Percentiles rank a stretch among this genome's conserved stretches.
phyloP scores from a whole-genome alignment of 2,113 vertebrate genomes.

The Nanger granti region DNA sequence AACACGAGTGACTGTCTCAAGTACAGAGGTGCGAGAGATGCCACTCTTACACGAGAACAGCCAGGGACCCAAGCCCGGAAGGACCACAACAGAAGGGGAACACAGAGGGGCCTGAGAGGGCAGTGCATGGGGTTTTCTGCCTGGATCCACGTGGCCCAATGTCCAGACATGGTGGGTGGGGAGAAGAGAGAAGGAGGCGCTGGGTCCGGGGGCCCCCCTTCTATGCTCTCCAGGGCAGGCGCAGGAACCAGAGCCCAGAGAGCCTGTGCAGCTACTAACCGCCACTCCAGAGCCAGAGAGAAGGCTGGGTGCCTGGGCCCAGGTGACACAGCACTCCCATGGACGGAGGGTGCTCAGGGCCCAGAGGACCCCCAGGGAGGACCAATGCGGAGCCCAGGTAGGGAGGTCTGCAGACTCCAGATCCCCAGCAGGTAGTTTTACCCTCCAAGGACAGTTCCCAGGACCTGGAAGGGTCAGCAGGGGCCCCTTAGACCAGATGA shows the following conservation, averaged over 20 bases:
- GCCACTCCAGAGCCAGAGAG: not conserved
- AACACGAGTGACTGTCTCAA: not conserved
- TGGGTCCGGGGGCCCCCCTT: not conserved
- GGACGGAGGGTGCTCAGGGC: no score
- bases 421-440: not conserved
- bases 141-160: not conserved
- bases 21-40: not conserved
- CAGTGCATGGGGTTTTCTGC: rapidly evolving
- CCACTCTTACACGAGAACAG: not conserved
- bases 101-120: no score
- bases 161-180: not conserved
- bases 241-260: not conserved
- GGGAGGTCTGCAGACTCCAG: not conserved
- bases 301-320: not conserved
- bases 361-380: not conserved
- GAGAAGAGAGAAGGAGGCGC: not conserved
- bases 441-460: not conserved
- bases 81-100: not conserved
- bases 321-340: rapidly evolving
- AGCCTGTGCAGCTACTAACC: not conserved
- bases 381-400: no score
- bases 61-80: not conserved
- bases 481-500: not conserved
- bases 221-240: not conserved
- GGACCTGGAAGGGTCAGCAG: not conserved